Evolutionary conservation across 2,797 vertebrate genomes (phyloP).

Genomic region (Prionace glauca): DNA sequence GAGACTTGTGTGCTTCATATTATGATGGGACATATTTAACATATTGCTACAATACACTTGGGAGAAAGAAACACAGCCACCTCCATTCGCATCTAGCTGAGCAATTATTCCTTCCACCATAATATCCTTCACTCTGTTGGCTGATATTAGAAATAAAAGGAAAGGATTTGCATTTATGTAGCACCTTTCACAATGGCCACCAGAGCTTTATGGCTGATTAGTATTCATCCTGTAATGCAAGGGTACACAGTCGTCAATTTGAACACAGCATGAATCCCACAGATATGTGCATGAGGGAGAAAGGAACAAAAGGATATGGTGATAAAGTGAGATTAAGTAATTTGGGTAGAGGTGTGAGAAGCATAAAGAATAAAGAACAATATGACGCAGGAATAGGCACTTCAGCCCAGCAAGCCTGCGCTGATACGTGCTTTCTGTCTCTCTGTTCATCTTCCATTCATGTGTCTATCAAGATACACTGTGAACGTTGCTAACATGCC

Average conservation of each 20-base stretch:
- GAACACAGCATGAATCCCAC: background rate
- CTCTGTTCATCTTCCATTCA: too few relatives aligned
- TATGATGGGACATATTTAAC: background rate
- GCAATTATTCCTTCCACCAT: background rate
- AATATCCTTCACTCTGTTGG: background rate
- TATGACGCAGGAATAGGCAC: too few relatives aligned
- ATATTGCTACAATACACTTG: background rate
- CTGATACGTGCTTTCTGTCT: too few relatives aligned
- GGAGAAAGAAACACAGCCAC: background rate
- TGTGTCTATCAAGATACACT: too few relatives aligned
- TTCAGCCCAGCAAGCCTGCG: too few relatives aligned
- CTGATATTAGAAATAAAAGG: background rate
- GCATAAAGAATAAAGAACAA: background rate
- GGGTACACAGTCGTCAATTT: background rate
- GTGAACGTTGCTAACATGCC: too few relatives aligned
- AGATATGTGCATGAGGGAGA: background rate
- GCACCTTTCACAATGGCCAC: background rate
- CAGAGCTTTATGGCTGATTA: background rate
- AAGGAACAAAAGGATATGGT: background rate
- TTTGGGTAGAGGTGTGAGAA: background rate
- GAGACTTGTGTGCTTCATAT: background rate
- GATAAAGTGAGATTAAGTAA: background rate
- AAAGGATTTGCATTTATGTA: background rate
- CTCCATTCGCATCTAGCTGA: background rate
- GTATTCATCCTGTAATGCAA: background rate